Evolutionary conservation across 2,797 vertebrate genomes (phyloP), one percentile per base, ranked within the genome.

Genomic region (Characodon lateralis): DNA sequence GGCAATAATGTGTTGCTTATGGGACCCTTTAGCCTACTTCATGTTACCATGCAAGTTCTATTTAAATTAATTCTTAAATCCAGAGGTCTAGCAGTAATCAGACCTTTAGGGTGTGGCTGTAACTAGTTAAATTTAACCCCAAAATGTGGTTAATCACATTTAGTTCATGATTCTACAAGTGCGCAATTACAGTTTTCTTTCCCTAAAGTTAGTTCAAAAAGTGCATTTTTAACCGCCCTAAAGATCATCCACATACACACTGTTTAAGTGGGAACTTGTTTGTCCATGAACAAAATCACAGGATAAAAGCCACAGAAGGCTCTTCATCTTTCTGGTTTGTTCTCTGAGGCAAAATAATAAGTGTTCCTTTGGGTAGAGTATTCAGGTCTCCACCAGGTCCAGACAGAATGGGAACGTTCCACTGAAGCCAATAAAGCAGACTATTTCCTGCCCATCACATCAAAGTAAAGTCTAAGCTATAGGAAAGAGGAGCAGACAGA

Each of bases 371-470:
- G 86, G 88, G 91, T 91, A 85, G 86, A 93, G 85, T 84, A 88
- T 90, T 87, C 89, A 90, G 90, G 88, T 81, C 87, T 87, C 79
- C 76, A 78, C 80, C 93, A 88, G 87, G 85, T 89, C 90, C 89
- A 90, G 89, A 90, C 88, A 88, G 87, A 90, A 92, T 85, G 51
- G 80, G 90, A 91, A 93, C 89, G 89, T 92, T 93, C 89, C 92
- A 93, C 86, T 90, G 91, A 88, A 91, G 89, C 91, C 91, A 94
- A 92, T 94, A 94, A 95, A 94, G 90, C 84, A 88, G 87, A 87
- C 92, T 90, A 92, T 93, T 94, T 95, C 93, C 94, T 93, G 89
- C 89, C 84, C 74, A 87, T 92, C 88, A 89, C 89, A 92, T 94
- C 92, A 93, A 94, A 92, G 91, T 88, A 93, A 94, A 92, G 91